Evolutionary conservation across 37 sponge, comb jelly and placozoan genomes (phyloP).

Genomic region (Spongia lamella): DNA sequence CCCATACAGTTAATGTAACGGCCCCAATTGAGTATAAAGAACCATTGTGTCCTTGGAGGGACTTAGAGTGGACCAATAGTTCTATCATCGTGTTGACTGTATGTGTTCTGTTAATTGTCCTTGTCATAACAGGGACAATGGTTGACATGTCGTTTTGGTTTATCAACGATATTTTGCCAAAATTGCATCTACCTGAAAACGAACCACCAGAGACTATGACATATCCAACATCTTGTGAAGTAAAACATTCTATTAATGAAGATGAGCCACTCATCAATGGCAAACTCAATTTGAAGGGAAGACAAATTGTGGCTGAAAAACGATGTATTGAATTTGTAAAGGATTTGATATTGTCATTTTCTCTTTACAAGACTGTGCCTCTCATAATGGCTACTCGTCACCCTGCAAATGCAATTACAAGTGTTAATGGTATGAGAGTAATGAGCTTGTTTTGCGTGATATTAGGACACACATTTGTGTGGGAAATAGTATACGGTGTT

Average conservation of each 20-base stretch:
- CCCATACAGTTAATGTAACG: no score
- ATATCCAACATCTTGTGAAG: no score
- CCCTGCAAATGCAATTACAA: conserved; percentile 58
- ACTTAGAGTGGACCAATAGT: conserved; percentile 5
- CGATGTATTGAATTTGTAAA: neutral
- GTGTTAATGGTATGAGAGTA: conserved; percentile 78
- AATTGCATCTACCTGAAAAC: no score
- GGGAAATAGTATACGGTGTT: neutral
- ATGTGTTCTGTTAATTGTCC: conserved; percentile 23
- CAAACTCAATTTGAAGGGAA: no score
- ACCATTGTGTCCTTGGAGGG: no score
- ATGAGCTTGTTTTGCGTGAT: conserved; percentile 91
- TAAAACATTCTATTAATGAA: neutral
- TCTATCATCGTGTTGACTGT: conserved; percentile 60
- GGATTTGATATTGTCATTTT: conserved; percentile 53
- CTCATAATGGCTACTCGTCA: conserved; percentile 60
- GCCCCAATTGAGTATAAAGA: no score
- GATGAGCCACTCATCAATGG: neutral
- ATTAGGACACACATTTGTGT: conserved; percentile 51
- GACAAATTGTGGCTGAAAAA: no score
- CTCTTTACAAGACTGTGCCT: conserved; percentile 64
- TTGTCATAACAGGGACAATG: conserved; percentile 23
- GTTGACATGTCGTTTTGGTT: conserved; percentile 1
- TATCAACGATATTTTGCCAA: neutral
- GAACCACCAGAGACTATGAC: no score